A percentile compares a stretch with the other conserved stretches of the same genome.
Conservation (phyloP, 2,113 vertebrate species). For the Tinamus guttatus region DNA sequence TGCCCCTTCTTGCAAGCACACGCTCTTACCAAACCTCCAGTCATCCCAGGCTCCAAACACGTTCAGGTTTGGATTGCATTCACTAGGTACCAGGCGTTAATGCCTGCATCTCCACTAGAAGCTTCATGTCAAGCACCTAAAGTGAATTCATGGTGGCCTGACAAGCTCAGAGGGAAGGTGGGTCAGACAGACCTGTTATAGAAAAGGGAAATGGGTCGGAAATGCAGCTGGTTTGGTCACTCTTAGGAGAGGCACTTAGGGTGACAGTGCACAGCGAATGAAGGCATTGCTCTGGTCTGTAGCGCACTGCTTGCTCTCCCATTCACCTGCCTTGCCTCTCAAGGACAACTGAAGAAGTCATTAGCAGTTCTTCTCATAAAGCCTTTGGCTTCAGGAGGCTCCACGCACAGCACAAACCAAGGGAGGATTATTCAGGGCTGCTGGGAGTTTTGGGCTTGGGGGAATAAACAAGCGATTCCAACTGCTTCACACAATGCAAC, state of each 20-base stretch:
- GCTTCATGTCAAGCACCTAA: background rate
- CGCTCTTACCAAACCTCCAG: background rate
- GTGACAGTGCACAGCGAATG: background rate
- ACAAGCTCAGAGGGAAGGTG: background rate
- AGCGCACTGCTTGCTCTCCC: background rate
- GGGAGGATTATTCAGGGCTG: slow-evolving; percentile 11
- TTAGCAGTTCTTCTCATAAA: background rate
- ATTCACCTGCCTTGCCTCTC: background rate
- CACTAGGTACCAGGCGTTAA: background rate
- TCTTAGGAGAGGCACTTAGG: background rate
- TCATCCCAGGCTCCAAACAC: background rate
- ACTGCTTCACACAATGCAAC: slow-evolving; percentile 32
- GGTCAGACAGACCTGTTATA: background rate
- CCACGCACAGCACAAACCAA: background rate
- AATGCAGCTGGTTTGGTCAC: background rate
- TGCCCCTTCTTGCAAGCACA: background rate
- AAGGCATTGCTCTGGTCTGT: background rate
- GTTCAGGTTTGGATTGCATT: background rate
- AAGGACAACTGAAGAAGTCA: background rate
- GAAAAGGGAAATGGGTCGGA: background rate
- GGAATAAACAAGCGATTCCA: slow-evolving; percentile 40
- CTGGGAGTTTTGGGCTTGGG: slow-evolving; percentile 21
- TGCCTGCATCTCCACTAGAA: background rate
- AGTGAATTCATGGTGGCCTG: background rate
- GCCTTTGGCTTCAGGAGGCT: background rate